A percentile compares a stretch with the other conserved stretches of the same genome.
Conservation (phyloP, 2,797 vertebrate genomes). For the Gymnoscopelus braueri region DNA sequence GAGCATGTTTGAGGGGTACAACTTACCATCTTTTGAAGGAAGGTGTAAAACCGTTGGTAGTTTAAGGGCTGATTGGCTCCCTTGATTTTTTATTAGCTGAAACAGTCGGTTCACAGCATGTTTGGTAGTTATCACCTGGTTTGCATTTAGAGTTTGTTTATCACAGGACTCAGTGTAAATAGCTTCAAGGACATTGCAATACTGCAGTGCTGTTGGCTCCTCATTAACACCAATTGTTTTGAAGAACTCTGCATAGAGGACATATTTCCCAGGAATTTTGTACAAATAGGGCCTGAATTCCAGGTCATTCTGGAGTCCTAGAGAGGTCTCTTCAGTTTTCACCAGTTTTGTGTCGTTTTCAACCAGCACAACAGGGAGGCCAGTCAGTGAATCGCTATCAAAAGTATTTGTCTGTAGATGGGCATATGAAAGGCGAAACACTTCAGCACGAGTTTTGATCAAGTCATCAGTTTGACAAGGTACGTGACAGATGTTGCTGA, state of each 20-base stretch:
- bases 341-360: conserved; percentile 72
- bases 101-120: conserved; percentile 74
- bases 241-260: conserved; percentile 62
- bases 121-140: conserved; percentile 65
- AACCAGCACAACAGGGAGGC: conserved; percentile 74
- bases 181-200: conserved; percentile 71
- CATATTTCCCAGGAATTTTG: conserved; percentile 24
- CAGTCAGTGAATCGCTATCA: conserved; percentile 41
- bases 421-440: conserved; percentile 65
- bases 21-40: conserved; percentile 77
- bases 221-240: conserved; percentile 68
- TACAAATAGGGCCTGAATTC: conserved; percentile 80
- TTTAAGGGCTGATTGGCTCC: not conserved
- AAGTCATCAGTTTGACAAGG: conserved; percentile 45
- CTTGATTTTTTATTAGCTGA: conserved; percentile 24
- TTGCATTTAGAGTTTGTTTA: conserved; percentile 63
- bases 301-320: not conserved
- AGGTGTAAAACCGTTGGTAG: conserved; percentile 75
- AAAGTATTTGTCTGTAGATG: conserved; percentile 57
- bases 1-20: conserved; percentile 76
- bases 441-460: conserved; percentile 58
- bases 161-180: conserved; percentile 66
- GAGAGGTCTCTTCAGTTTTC: conserved; percentile 39
- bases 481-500: conserved; percentile 73
- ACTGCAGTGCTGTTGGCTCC: conserved; percentile 66